Base-by-base conservation (phyloP, 2,797 vertebrate species). In the Huso huso region DNA sequence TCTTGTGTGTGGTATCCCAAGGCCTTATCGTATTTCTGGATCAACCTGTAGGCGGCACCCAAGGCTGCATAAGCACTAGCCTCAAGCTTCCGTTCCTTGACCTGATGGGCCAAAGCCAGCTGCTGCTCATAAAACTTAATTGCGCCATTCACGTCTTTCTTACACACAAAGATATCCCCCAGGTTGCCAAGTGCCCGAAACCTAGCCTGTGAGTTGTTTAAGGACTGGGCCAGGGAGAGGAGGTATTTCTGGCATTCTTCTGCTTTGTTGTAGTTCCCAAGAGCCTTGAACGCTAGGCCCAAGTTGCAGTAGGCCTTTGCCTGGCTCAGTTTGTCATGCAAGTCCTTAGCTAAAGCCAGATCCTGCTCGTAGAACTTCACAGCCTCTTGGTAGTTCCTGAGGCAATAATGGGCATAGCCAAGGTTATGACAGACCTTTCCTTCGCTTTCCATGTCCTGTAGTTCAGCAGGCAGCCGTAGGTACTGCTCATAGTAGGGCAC, bases 241-340 rank as follows among this genome's bases (percentile, higher is more conserved):
- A 99, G 88, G 77, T 95, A 95, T 77, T 92, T 92, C 66, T 99
- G 96, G 84, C 96, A 98, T 79, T 99, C 96, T 79, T 99, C 95
- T 0, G 96, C 96, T 80, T 93, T 93, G 81, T 11, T 76, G 72
- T 90, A 92, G 77, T 95, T 91, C 73, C 91, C 89, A 73, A 99
- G 79, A 0, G 95, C 96, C 82, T 97, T 98, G 86, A 95, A 92
- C 10, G 95, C 96, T 68, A 99, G 79, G 71, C 96, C 96, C 51
- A 99, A 83, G 84, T 99, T 99, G 76, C 96, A 99, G 74, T 95
- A 98, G 53, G 96, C 96, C 83, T 97, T 98, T 1, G 96, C 95
- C 77, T 98, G 96, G 77, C 93, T 94, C 71, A 98, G 69, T 70
- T 96, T 97, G 84, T 99, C 95, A 0, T 96, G 95, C 23, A 98